Base-by-base conservation (phyloP, 2,888 invertebrate genomes). In the Drosophila robusta region DNA sequence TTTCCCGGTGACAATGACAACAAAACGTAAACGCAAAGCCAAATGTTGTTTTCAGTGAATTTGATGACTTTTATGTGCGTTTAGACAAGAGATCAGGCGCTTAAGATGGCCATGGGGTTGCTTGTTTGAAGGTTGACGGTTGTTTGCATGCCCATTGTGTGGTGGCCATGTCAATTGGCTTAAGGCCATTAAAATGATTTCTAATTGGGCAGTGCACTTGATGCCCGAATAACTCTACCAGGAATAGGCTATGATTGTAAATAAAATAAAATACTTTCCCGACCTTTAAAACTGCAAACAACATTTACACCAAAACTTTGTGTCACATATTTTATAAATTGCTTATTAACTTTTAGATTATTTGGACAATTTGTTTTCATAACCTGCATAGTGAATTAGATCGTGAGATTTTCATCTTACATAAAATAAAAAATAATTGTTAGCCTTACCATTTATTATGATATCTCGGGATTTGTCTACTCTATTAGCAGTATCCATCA, bases 21-120 rank as follows among this genome's bases (percentile, higher is more conserved):
- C 81, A 83, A 78, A 78, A 81, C 79, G 87, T 86, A 76, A 80
- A 78, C 78, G 86, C 69, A 88, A 85, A 78, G 87, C 85, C 88
- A 89, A 87, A 87, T 87, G 89, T 89, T 87, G 86, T 87, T 90
- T 90, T 89, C 87, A 91, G 90, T 90, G 90, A 90, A 91, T 91
- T 90, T 91, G 90, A 91, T 90, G 90, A 89, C 85, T 90, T 89
- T 90, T 90, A 89, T 90, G 86, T 79, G 82, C 81, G 84, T 76
- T 87, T 88, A 89, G 89, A 87, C 90, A 86, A 89, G 90, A 90
- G 91, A 90, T 90, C 91, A 89, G 90, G 46, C 90, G 82, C 90
- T 90, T 90, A 90, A 90, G 90, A 90, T 90, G 90, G 80, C 90
- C 88, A 89, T 75, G 86, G 82, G 86, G 86, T 82, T 80, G 81